Evolutionary conservation across 2,113 vertebrate genomes (phyloP).

Genomic region (Misgurnus anguillicaudatus): DNA sequence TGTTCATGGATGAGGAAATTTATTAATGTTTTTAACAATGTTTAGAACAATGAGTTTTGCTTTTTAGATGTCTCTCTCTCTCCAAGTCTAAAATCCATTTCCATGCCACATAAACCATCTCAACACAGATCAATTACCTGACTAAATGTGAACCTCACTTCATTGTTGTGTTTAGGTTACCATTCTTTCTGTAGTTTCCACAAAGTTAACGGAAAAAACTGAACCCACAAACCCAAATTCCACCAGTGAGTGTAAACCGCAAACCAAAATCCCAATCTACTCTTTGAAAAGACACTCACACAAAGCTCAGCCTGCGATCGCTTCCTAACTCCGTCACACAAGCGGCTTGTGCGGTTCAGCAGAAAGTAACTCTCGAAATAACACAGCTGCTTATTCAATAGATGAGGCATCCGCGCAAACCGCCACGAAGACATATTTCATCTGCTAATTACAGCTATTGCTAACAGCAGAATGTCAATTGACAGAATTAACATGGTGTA

Average conservation of each 20-base stretch:
- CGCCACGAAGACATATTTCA: constrained; percentile 22
- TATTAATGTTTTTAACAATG: too few relatives aligned
- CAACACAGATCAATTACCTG: background rate
- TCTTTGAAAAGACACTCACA: constrained; percentile 54
- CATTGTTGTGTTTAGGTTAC: background rate
- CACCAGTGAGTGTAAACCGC: constrained; percentile 48
- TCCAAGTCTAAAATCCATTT: background rate
- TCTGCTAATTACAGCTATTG: constrained; percentile 25
- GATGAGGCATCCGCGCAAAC: constrained; percentile 48
- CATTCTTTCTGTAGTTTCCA: constrained; percentile 50
- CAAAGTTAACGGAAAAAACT: constrained; percentile 55
- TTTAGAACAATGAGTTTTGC: too few relatives aligned
- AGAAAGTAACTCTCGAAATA: constrained; percentile 22
- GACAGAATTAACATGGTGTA: constrained; percentile 53
- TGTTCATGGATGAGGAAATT: too few relatives aligned
- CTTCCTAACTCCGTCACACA: constrained; percentile 11
- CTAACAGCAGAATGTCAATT: constrained; percentile 56
- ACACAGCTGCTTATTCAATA: constrained; percentile 6
- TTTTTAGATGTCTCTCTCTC: background rate
- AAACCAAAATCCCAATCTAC: constrained; percentile 52
- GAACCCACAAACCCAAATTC: constrained; percentile 45
- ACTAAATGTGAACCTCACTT: background rate
- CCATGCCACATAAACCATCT: background rate
- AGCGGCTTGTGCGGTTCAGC: constrained; percentile 5
- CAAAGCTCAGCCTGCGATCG: constrained; percentile 43